Base-by-base conservation (phyloP, 2,113 vertebrate species). In the Hyla sarda region DNA sequence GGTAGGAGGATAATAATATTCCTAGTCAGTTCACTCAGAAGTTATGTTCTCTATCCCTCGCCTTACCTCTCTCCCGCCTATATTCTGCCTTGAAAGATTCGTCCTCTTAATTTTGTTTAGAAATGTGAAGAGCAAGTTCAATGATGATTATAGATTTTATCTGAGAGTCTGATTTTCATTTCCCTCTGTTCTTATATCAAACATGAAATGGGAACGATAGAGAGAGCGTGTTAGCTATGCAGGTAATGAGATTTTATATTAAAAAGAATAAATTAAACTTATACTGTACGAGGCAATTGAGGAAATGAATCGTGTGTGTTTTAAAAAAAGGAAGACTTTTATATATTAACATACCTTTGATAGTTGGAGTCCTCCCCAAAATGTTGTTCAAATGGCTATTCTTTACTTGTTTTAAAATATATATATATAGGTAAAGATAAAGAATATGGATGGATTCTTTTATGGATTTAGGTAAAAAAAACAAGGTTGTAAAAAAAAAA, bases 201-300 rank as follows among this genome's bases (percentile, higher is more conserved):
- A 95, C 94, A 93, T 94, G 91, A 93, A 93, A 90, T 91, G 90
- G 91, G 93, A 93, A 91, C 89, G 89, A 90, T 93, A 88, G 92
- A 92, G 93, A 48, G 50, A 84, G 23, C 58, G 72, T 94, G 95
- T 94, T 76, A 75, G 83, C 56, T 75, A 75, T 75, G 94, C 95
- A 94, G 94, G 93, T 95, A 95, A 95, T 95, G 94, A 95, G 94
- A 95, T 95, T 95, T 95, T 95, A 95, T 95, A 95, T 95, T 94
- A 95, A 95, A 95, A 95, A 94, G 95, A 95, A 95, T 95, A 95
- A 94, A 95, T 95, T 95, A 95, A 94, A 93, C 91, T 94, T 89
- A 93, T 94, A 92, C 37, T 84, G 37, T 76, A 65, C 62, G 41
- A 62, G 41, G 54, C 23, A 84, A 75, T 60, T 58, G 52, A 84